A percentile compares a stretch with the other conserved stretches of the same genome.
These are phyloP conservation scores for Diachrysia chrysitis DNA, from an alignment of 2,888 invertebrate species.

Conservation along the genomic window DNA sequence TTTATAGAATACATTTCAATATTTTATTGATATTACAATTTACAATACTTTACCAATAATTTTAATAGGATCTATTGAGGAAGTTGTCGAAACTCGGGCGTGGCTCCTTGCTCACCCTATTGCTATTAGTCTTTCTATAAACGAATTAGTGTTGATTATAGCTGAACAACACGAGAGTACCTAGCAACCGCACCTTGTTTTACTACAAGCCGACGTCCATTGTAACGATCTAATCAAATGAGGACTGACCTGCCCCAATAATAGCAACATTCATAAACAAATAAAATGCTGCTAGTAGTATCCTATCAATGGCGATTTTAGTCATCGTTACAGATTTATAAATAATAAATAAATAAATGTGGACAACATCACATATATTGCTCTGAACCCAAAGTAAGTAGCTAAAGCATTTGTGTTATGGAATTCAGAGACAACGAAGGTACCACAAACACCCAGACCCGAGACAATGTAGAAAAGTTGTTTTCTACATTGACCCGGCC, in stretches of 20 bases:
- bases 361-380: too few species aligned
- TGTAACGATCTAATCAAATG: constrained; percentile 43
- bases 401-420: too few species aligned
- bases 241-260: constrained; percentile 64
- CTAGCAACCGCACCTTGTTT: constrained; percentile 64
- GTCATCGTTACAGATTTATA: background rate
- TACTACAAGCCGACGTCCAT: constrained; percentile 31
- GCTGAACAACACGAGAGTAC: constrained; percentile 58
- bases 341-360: background rate
- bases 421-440: too few species aligned
- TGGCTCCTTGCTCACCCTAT: constrained; percentile 72
- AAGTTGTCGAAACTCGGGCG: constrained; percentile 74
- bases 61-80: constrained; percentile 55
- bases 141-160: constrained; percentile 75
- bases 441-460: too few species aligned
- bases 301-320: background rate
- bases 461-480: too few species aligned
- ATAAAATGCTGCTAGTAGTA: constrained; percentile 13
- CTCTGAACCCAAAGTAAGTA: too few species aligned
- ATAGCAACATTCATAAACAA: constrained; percentile 25
- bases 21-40: too few species aligned
- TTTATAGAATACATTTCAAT: background rate
- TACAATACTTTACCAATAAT: too few species aligned
- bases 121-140: constrained; percentile 70
- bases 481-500: too few species aligned